phyloP scores from a whole-genome alignment of 64 coral and sea anemone genomes.

The Montipora sp. region DNA sequence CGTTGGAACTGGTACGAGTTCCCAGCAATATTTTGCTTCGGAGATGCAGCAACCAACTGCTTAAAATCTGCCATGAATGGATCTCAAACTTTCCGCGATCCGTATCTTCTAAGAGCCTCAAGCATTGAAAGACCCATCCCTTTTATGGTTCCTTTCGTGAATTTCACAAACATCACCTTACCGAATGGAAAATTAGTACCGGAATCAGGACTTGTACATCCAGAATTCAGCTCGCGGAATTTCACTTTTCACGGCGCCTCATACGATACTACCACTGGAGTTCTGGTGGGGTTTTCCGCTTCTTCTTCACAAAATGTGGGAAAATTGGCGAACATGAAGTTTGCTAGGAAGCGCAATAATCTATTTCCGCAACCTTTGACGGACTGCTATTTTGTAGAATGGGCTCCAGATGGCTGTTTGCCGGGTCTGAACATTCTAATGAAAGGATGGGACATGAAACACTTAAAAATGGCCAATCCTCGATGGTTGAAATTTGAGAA shows the following conservation, averaged over 20 bases:
- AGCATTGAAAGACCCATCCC: too few species aligned
- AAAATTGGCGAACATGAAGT: too few species aligned
- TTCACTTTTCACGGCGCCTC: too few species aligned
- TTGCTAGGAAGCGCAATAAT: neutral
- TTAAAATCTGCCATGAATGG: neutral
- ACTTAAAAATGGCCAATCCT: too few species aligned
- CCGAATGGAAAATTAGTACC: constrained; percentile 3
- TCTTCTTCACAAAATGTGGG: too few species aligned
- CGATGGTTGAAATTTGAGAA: too few species aligned
- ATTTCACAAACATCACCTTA: constrained; percentile 6
- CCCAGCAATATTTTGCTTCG: neutral
- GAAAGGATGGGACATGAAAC: constrained; percentile 11
- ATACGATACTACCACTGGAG: too few species aligned
- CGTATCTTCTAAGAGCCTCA: too few species aligned
- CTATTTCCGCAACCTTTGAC: neutral
- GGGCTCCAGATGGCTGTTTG: neutral
- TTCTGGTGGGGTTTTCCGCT: too few species aligned
- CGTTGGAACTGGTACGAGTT: neutral
- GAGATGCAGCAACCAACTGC: neutral
- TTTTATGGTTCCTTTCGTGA: neutral
- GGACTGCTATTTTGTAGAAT: too few species aligned
- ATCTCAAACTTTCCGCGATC: neutral
- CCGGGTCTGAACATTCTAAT: constrained; percentile 4
- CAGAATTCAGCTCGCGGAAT: neutral
- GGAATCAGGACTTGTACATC: constrained; percentile 1